Evolutionary conservation across 2,113 vertebrate species (phyloP), one percentile per base, ranked within the genome.

Genomic region (Donacobius atricapilla): DNA sequence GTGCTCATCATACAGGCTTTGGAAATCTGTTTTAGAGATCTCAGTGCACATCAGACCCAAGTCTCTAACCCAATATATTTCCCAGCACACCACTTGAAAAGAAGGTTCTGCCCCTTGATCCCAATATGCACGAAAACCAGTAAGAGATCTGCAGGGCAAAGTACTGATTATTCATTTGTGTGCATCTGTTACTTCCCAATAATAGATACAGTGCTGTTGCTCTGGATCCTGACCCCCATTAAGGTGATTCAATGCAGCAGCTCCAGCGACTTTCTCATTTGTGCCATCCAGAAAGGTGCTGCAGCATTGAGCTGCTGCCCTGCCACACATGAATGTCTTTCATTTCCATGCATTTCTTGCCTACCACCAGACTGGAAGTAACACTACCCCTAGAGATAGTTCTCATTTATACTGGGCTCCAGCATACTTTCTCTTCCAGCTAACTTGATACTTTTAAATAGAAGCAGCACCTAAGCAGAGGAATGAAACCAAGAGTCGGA

Each of bases 261-360:
- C 63, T 69, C 40, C 31, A 37, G 42, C 0, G 0, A 40, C 53
- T 61, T 87, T 76, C 45, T 61, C 68, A 50, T 50, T 39, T 51
- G 44, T 53, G 87, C 30, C 21, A 4, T 48, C 70, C 42, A 30
- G 45, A 56, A 79, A 82, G 57, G 37, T 89, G 83, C 60, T 68
- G 64, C 45, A 21, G 70, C 15, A 48, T 0, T 0, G n/a, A 91
- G 60, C 70, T 0, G 0, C 0, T 9, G 37, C 54, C 45, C 37
- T 0, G 0, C 40, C 44, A 13, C 3, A 22, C 11, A 5, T 31
- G 83, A n/a, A n/a, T 14, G 6, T 33, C 51, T 71, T 76, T 65
- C 25, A 25, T 54, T 61, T 91, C 73, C 8, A 4, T 45, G 44
- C 78, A 33, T 79, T 70, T 63, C 31, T 15, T 83, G 57, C 25